Evolutionary conservation across 2,113 vertebrate species (phyloP).

Genomic region (Poeciliopsis occidentalis): DNA sequence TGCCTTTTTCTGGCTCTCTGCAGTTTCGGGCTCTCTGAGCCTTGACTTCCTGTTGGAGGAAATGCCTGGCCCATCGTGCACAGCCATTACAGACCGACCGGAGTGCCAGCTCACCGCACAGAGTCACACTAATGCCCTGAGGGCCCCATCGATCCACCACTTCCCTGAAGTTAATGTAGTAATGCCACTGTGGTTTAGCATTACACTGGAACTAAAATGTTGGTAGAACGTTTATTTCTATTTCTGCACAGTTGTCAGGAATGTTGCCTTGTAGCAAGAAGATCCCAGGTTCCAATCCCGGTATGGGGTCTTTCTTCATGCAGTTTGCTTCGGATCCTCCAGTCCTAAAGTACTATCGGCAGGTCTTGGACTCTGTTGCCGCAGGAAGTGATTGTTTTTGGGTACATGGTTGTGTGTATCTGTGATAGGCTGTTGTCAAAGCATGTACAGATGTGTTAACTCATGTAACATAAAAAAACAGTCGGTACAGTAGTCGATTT

Average conservation of each 20-base stretch:
- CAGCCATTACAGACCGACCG: slow-evolving; percentile 46
- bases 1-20: slow-evolving; percentile 28
- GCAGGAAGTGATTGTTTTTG: too few relatives aligned
- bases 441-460: too few relatives aligned
- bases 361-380: too few relatives aligned
- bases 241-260: not conserved
- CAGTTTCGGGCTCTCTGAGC: slow-evolving; percentile 37
- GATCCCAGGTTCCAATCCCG: not conserved
- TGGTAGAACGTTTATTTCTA: not conserved
- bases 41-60: slow-evolving; percentile 63
- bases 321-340: too few relatives aligned
- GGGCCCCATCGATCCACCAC: slow-evolving; percentile 24
- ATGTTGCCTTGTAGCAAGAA: not conserved
- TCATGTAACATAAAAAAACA: too few relatives aligned
- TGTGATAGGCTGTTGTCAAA: too few relatives aligned
- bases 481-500: too few relatives aligned
- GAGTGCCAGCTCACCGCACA: slow-evolving; percentile 30
- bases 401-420: too few relatives aligned
- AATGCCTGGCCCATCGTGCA: slow-evolving; percentile 32
- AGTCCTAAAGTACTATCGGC: too few relatives aligned
- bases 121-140: slow-evolving; percentile 20
- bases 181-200: slow-evolving; percentile 19
- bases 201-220: slow-evolving; percentile 1
- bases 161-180: slow-evolving; percentile 43
- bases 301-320: not conserved